Conservation (phyloP, 2,113 vertebrate genomes). For the Orientallactaga bullata region DNA sequence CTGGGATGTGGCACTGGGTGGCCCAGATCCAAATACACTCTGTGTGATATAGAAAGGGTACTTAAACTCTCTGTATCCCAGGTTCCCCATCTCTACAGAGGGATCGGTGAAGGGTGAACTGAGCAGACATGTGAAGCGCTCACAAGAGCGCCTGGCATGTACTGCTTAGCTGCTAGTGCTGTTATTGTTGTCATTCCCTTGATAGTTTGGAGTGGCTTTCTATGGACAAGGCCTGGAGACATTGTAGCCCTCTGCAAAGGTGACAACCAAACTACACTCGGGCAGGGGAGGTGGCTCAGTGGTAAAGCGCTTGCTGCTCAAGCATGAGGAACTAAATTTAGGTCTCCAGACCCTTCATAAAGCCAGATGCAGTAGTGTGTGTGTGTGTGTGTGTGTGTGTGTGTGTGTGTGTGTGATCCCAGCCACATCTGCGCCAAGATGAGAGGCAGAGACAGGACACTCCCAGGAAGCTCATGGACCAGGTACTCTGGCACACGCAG, state of each 20-base stretch:
- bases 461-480: too few species aligned
- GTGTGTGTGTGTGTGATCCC: too few species aligned
- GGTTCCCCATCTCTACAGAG: not conserved
- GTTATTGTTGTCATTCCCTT: not conserved
- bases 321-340: too few species aligned
- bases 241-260: not conserved
- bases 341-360: too few species aligned
- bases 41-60: not conserved
- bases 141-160: fast-evolving
- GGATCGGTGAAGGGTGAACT: not conserved
- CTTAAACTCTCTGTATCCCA: not conserved
- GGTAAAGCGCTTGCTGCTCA: too few species aligned
- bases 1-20: not conserved
- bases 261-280: not conserved
- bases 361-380: too few species aligned
- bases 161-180: fast-evolving
- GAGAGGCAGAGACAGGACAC: too few species aligned
- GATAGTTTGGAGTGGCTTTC: not conserved
- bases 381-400: too few species aligned
- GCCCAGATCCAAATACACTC: not conserved
- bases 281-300: too few species aligned
- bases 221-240: not conserved
- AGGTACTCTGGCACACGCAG: too few species aligned
- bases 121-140: fast-evolving
- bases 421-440: too few species aligned